These are phyloP conservation scores for Drosophila pruinosa DNA, from an alignment of 1,140 invertebrate species.

Conservation along the genomic window DNA sequence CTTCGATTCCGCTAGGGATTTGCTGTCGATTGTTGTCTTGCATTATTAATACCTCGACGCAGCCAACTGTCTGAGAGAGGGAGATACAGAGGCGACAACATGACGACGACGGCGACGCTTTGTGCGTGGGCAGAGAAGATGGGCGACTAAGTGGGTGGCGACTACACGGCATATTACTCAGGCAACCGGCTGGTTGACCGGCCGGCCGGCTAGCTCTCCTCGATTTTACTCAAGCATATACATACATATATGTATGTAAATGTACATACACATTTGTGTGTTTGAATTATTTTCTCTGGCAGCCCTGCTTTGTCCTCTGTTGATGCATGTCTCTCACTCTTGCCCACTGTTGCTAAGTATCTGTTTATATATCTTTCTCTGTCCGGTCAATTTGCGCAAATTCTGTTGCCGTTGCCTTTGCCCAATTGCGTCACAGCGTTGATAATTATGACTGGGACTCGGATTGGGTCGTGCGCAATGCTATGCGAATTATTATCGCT, in stretches of 20 bases:
- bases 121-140: slow-evolving; percentile 18
- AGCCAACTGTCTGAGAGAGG: not conserved
- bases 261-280: not conserved
- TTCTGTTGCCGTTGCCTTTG: too few species aligned
- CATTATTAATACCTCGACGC: slow-evolving; percentile 19
- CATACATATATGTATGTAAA: not conserved
- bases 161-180: slow-evolving; percentile 46
- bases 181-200: slow-evolving; percentile 20
- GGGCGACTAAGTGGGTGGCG: slow-evolving; percentile 10
- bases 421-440: slow-evolving; percentile 68
- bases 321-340: not conserved
- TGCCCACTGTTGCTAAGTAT: not conserved
- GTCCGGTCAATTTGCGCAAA: slow-evolving; percentile 72
- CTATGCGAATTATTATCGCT: slow-evolving; percentile 14
- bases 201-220: slow-evolving; percentile 1
- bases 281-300: not conserved
- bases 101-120: too few species aligned
- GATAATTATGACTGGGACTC: slow-evolving; percentile 63
- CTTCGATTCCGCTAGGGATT: slow-evolving; percentile 18
- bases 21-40: slow-evolving; percentile 4
- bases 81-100: not conserved
- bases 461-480: slow-evolving; percentile 40
- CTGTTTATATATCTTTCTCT: slow-evolving; percentile 39
- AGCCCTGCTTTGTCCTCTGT: not conserved
- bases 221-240: not conserved